Evolutionary conservation across 2,797 vertebrate species (phyloP).

Genomic region (Momotus momota): DNA sequence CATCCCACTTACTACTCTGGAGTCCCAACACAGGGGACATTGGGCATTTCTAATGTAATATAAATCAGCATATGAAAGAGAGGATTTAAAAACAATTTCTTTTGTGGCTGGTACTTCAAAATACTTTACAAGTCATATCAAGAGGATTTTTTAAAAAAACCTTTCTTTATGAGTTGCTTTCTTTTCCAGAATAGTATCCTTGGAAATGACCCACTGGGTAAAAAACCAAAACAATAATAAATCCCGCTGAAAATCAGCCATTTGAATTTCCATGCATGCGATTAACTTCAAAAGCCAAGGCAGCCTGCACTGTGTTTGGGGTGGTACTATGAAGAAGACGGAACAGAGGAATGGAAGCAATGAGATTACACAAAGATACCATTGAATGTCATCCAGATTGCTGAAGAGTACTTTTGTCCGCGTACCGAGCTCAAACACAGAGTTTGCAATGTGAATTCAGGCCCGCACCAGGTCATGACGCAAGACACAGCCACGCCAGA

Average conservation of each 20-base stretch:
- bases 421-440: not conserved
- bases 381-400: not conserved
- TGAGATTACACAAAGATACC: not conserved
- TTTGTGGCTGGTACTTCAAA: conserved; percentile 41
- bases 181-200: conserved; percentile 58
- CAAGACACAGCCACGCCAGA: not conserved
- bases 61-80: conserved; percentile 16
- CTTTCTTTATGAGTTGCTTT: conserved; percentile 51
- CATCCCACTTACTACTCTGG: not conserved
- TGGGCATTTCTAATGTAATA: not conserved
- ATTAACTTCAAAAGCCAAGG: not conserved
- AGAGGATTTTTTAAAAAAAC: conserved; percentile 8
- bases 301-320: not conserved
- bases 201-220: conserved; percentile 63
- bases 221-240: conserved; percentile 53
- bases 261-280: not conserved
- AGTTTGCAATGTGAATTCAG: not conserved
- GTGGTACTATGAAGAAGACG: not conserved
- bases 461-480: not conserved
- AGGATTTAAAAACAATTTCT: conserved; percentile 28
- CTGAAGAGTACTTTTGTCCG: not conserved
- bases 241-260: not conserved
- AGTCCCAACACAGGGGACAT: not conserved
- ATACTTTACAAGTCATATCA: conserved; percentile 28
- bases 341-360: not conserved